Conservation (phyloP, 2,888 invertebrate species). For the Heteropelma amictum region DNA sequence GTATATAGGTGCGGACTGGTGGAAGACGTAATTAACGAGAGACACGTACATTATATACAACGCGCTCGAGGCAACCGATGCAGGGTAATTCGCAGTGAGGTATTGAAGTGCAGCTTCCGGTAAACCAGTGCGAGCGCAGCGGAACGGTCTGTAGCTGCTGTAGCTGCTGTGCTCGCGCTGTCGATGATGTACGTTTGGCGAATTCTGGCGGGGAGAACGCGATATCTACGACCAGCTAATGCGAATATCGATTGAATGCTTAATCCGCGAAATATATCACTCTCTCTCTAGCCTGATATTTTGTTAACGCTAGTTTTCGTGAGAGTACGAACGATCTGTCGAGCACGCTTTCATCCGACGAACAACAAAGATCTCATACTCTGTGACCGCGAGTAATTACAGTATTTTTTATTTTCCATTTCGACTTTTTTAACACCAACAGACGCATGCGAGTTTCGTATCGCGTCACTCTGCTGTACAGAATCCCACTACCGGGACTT, state of each 20-base stretch:
- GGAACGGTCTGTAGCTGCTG: slow-evolving; percentile 32
- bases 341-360: slow-evolving; percentile 1
- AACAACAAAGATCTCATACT: too few species aligned
- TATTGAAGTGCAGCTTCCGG: slow-evolving; percentile 31
- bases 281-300: slow-evolving; percentile 13
- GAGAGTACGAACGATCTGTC: slow-evolving; percentile 35
- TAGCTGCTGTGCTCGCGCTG: slow-evolving; percentile 22
- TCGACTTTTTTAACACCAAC: too few species aligned
- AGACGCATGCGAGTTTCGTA: too few species aligned
- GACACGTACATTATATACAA: too few species aligned
- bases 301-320: not conserved
- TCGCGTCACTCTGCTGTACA: too few species aligned
- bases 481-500: too few species aligned
- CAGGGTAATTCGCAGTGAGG: slow-evolving; percentile 33
- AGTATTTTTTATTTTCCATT: too few species aligned
- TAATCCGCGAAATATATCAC: slow-evolving; percentile 39
- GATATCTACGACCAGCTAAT: slow-evolving; percentile 36
- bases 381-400: too few species aligned
- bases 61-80: slow-evolving; percentile 38
- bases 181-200: slow-evolving; percentile 52
- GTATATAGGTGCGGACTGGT: slow-evolving; percentile 43
- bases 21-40: slow-evolving; percentile 53
- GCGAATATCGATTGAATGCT: slow-evolving; percentile 46
- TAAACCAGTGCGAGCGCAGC: slow-evolving; percentile 9
- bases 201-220: slow-evolving; percentile 30